Conservation (phyloP, 2,113 vertebrate species). For the Leucoraja erinaceus region DNA sequence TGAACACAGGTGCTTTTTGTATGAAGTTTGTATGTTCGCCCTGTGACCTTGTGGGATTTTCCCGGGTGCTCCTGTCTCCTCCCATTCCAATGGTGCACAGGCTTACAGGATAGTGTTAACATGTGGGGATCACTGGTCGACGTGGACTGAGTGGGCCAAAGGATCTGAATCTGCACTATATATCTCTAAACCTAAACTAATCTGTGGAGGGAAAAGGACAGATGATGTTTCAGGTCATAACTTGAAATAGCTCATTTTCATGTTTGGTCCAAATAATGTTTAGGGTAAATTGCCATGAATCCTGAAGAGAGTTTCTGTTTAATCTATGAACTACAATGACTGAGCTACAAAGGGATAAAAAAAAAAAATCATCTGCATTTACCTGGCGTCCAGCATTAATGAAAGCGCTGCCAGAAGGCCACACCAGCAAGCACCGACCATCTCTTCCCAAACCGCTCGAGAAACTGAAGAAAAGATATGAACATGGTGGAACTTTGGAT, state of each 20-base stretch:
- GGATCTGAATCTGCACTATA: too few species aligned
- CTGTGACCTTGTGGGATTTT: too few species aligned
- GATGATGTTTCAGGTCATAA: too few species aligned
- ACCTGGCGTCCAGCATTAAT: slow-evolving; percentile 93
- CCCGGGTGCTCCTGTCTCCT: too few species aligned
- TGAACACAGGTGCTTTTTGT: too few species aligned
- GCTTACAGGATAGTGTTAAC: too few species aligned
- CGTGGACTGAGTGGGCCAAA: too few species aligned
- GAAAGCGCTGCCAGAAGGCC: slow-evolving; percentile 91
- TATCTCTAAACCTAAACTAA: too few species aligned
- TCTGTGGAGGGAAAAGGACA: too few species aligned
- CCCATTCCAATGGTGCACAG: too few species aligned
- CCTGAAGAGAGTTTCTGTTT: neutral
- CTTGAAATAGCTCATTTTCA: neutral
- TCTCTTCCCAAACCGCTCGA: slow-evolving; percentile 93
- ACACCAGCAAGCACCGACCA: slow-evolving; percentile 96
- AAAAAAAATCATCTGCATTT: slow-evolving; percentile 41
- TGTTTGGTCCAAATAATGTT: neutral
- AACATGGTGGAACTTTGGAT: neutral
- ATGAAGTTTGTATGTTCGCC: too few species aligned
- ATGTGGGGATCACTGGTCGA: too few species aligned
- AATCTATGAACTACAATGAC: neutral
- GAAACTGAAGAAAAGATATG: slow-evolving; percentile 56
- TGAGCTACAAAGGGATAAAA: neutral
- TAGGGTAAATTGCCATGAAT: neutral